Conservation (phyloP, 2,888 invertebrate genomes). For the Melanargia galathea region DNA sequence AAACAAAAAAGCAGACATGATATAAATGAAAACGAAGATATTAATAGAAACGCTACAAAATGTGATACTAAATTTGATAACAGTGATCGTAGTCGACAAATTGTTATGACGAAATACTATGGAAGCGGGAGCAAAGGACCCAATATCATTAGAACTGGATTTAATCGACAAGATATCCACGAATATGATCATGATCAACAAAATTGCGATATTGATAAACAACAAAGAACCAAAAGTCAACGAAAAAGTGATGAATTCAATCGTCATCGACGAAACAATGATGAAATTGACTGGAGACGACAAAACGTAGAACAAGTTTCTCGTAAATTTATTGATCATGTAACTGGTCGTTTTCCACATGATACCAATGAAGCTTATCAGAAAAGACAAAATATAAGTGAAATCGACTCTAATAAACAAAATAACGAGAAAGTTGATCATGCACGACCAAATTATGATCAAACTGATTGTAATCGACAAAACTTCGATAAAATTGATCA, state of each 20-base stretch:
- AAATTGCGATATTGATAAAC: background rate
- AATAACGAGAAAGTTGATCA: background rate
- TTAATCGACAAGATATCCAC: background rate
- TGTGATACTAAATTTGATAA: background rate
- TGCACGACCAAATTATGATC: background rate
- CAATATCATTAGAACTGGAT: background rate
- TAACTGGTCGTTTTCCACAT: background rate
- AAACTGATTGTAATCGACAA: background rate
- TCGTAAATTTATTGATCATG: background rate
- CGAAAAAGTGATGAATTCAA: background rate
- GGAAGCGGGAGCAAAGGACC: background rate
- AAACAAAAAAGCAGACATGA: background rate
- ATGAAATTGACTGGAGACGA: background rate
- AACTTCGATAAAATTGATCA: background rate
- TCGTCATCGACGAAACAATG: background rate
- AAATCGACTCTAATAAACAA: background rate
- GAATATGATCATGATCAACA: background rate
- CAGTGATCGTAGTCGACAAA: background rate
- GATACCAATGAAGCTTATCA: background rate
- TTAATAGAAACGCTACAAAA: background rate
- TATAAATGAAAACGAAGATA: background rate
- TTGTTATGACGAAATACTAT: conserved; percentile 9
- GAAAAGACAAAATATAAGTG: background rate
- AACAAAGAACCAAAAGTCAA: background rate
- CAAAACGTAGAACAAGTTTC: background rate